A percentile compares a stretch with the other conserved stretches of the same genome.
Evolutionary conservation across 1,140 invertebrate species (phyloP).

Genomic region (Ips typographus): DNA sequence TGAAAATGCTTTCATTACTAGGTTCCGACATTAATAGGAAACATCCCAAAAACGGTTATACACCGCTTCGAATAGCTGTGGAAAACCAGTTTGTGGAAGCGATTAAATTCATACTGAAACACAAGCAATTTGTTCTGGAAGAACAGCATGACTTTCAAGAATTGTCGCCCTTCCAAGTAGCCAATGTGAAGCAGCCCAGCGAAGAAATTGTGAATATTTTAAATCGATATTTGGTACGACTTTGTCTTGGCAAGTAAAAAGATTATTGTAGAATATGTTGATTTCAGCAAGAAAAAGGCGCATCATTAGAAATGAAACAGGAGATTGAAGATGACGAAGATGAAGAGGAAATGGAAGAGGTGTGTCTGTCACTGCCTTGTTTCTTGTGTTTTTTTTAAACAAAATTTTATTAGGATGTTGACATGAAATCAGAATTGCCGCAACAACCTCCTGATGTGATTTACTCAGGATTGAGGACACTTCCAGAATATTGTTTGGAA

Average conservation of each 20-base stretch:
- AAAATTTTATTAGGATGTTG: conserved; percentile 32
- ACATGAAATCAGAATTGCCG: conserved; percentile 27
- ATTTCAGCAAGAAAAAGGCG: conserved; percentile 25
- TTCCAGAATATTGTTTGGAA: conserved; percentile 40
- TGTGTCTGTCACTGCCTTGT: background rate
- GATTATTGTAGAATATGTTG: conserved; percentile 1
- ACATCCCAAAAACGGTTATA: conserved; percentile 58
- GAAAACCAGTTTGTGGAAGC: conserved; percentile 54
- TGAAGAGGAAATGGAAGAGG: conserved; percentile 43
- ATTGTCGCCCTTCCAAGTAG: conserved; percentile 38
- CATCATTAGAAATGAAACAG: conserved; percentile 31
- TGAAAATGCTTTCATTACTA: conserved; percentile 54
- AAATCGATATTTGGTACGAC: conserved; percentile 40
- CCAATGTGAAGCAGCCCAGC: conserved; percentile 32
- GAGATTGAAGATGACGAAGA: conserved; percentile 42
- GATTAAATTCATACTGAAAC: conserved; percentile 56
- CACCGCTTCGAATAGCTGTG: conserved; percentile 60
- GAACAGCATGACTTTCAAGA: conserved; percentile 38
- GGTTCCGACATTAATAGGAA: conserved; percentile 56
- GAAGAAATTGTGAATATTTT: conserved; percentile 37
- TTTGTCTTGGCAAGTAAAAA: conserved; percentile 5
- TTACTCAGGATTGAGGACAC: conserved; percentile 32
- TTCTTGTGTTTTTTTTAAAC: conserved; percentile 3
- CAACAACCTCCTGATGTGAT: conserved; percentile 35
- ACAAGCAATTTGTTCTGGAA: conserved; percentile 33